These are phyloP conservation scores for Chitala chitala DNA, from an alignment of 2,113 vertebrate genomes.

Conservation along the genomic window DNA sequence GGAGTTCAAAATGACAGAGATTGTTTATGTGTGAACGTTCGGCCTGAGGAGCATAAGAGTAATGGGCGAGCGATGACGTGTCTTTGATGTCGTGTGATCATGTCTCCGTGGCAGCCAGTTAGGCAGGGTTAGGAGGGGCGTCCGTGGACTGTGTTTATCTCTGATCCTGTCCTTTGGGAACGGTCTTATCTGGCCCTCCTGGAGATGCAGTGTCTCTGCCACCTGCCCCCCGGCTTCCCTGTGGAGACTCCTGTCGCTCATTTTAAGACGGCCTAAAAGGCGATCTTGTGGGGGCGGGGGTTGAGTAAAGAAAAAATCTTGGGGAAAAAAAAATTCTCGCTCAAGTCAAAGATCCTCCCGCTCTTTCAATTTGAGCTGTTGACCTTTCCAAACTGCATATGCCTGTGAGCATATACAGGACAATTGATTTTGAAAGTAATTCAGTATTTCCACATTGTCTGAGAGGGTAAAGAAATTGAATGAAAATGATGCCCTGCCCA, in stretches of 20 bases:
- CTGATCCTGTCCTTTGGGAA: slow-evolving; percentile 24
- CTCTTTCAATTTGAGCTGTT: slow-evolving; percentile 47
- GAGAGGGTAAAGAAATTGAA: slow-evolving; percentile 10
- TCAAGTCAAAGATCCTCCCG: slow-evolving; percentile 38
- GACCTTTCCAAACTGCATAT: slow-evolving; percentile 20
- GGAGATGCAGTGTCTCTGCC: slow-evolving; percentile 27
- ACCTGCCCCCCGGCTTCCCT: slow-evolving; percentile 22
- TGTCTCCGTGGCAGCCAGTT: too few species aligned
- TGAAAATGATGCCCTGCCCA: slow-evolving; percentile 7
- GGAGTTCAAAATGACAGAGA: too few species aligned
- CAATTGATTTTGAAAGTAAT: slow-evolving; percentile 18
- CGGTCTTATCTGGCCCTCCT: slow-evolving; percentile 26
- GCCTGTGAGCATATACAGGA: slow-evolving; percentile 25
- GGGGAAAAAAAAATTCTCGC: slow-evolving; percentile 27
- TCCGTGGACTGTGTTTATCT: background rate
- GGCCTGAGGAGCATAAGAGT: too few species aligned
- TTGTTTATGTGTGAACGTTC: too few species aligned
- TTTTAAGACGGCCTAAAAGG: slow-evolving; percentile 39
- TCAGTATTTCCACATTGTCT: slow-evolving; percentile 16
- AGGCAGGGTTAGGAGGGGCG: background rate
- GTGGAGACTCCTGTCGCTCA: slow-evolving; percentile 37
- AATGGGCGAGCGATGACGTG: too few species aligned
- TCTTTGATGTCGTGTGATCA: too few species aligned
- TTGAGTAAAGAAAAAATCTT: slow-evolving; percentile 21
- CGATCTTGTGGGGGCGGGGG: slow-evolving; percentile 8